Percentiles rank a stretch among this genome's conserved stretches.
These are phyloP conservation scores for Drosophila acutilabella DNA, from an alignment of 2,888 invertebrate species.

Conservation along the genomic window DNA sequence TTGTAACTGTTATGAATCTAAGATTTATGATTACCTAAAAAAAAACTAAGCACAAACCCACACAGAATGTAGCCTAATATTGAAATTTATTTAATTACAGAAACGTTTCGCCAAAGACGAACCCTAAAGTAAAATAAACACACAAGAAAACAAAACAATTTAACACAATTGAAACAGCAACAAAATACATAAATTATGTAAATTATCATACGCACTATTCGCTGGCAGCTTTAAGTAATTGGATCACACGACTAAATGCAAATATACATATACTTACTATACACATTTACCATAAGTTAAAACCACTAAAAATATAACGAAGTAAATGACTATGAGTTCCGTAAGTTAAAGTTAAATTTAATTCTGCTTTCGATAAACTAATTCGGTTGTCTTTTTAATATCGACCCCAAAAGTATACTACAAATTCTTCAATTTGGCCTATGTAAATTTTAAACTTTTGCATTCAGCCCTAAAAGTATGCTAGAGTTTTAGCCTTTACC, in stretches of 20 bases:
- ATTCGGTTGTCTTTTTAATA: too few relatives aligned
- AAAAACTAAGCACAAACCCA: slow-evolving; percentile 5
- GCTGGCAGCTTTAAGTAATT: slow-evolving; percentile 61
- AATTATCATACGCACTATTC: slow-evolving; percentile 56
- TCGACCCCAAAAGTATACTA: too few relatives aligned
- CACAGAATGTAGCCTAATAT: slow-evolving; percentile 45
- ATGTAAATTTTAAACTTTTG: background rate
- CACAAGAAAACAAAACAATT: slow-evolving; percentile 42
- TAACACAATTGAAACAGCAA: slow-evolving; percentile 45
- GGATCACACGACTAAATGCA: slow-evolving; percentile 54
- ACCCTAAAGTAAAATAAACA: slow-evolving; percentile 61
- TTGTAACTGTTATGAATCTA: background rate
- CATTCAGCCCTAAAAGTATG: background rate
- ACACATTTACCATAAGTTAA: slow-evolving; percentile 27
- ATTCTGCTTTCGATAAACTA: background rate
- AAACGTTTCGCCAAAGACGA: slow-evolving; percentile 86
- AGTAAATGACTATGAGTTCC: slow-evolving; percentile 1
- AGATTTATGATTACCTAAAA: background rate
- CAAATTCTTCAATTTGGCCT: too few relatives aligned
- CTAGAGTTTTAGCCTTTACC: background rate
- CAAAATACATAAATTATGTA: slow-evolving; percentile 38
- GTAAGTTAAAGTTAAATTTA: slow-evolving; percentile 8
- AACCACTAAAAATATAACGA: slow-evolving; percentile 21
- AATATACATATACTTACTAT: slow-evolving; percentile 23
- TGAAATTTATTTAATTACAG: slow-evolving; percentile 84